Evolutionary conservation across 1,140 invertebrate species (phyloP).

Genomic region (Papilio machaon): DNA sequence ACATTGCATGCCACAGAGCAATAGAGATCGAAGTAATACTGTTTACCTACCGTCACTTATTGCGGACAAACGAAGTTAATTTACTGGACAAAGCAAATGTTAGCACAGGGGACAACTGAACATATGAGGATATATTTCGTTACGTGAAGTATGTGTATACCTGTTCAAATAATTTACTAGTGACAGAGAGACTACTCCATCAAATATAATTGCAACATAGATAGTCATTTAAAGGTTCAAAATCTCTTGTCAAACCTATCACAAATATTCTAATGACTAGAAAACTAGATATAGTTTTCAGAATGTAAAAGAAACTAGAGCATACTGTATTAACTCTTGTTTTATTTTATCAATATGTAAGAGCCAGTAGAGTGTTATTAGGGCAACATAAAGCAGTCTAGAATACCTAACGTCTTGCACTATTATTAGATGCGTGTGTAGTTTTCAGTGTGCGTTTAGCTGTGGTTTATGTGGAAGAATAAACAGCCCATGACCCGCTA

Average conservation of each 20-base stretch:
- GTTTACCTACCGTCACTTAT: slow-evolving; percentile 10
- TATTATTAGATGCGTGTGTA: slow-evolving; percentile 26
- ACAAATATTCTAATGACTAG: too few relatives aligned
- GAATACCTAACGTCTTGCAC: slow-evolving; percentile 14
- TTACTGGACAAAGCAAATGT: slow-evolving; percentile 4
- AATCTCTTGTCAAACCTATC: too few relatives aligned
- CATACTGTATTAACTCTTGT: background rate
- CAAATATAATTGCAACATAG: too few relatives aligned
- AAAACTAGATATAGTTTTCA: too few relatives aligned
- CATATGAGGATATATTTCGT: background rate
- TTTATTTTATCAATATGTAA: background rate
- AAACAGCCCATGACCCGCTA: slow-evolving; percentile 37
- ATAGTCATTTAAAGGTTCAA: too few relatives aligned
- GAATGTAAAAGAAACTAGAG: background rate
- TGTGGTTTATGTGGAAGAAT: slow-evolving; percentile 24
- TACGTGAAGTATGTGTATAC: background rate
- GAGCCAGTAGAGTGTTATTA: background rate
- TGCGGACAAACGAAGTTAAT: slow-evolving; percentile 22
- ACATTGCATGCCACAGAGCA: slow-evolving; percentile 17
- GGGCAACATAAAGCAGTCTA: slow-evolving; percentile 25
- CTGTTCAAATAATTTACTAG: background rate
- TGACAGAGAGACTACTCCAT: too few relatives aligned
- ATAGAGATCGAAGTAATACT: background rate
- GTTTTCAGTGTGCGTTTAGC: slow-evolving; percentile 11
- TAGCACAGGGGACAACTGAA: background rate